Evolutionary conservation across 2,113 vertebrate species (phyloP), one percentile per base, ranked within the genome.

Genomic region (Nycticorax nycticorax): DNA sequence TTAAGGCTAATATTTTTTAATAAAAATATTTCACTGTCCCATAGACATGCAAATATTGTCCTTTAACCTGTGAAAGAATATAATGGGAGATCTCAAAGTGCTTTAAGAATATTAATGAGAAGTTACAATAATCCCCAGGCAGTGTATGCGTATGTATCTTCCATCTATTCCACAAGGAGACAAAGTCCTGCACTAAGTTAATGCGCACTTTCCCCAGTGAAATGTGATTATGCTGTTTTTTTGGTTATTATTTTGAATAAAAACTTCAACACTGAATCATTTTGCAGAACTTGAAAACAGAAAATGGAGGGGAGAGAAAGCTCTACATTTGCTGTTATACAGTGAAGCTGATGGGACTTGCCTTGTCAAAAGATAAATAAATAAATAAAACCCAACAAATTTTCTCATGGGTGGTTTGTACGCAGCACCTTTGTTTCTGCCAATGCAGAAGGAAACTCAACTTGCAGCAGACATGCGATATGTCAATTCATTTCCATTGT

Each of bases 401-500:
- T 85, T 87, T 87, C 86, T 95, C 64, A 41, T 64, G 53, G 43
- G 60, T 75, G 32, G 66, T 92, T 66, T 91, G 41, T 43, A 75
- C 21, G 32, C 72, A 81, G 91, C 66, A 90, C 74, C 87, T 93
- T 91, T 87, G 73, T 89, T 95, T 88, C 91, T 92, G 76, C 27
- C 50, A 85, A n/a, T 41, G 63, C 37, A 82, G 71, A 82, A 87
- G 66, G 77, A 93, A 95, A 92, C 69, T 85, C 76, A 64, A 17
- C 87, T 87, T 82, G 56, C 73, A 89, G 76, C 76, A 96, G 85
- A 80, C 91, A 92, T 1, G 0, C 1, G 15, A 93, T 80, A 72
- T 68, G 77, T 97, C 91, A 87, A 85, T 92, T 81, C 27, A 52
- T 94, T 95, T 78, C 85, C 69, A 92, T 88, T 93, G 82, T 96